These are phyloP conservation scores for Chitala chitala DNA, from an alignment of 2,113 vertebrate genomes.

Conservation along the genomic window DNA sequence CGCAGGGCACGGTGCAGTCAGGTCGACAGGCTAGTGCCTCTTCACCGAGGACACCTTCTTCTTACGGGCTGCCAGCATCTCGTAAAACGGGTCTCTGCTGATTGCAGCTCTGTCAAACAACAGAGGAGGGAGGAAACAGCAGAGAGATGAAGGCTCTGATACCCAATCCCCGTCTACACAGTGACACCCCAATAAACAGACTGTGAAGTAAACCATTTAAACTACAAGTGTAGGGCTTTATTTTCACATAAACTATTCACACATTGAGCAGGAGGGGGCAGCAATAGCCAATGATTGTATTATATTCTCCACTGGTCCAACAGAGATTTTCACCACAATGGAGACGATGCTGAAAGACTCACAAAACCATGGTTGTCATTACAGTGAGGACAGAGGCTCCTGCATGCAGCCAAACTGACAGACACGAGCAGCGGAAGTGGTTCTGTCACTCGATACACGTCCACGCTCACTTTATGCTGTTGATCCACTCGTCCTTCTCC, in stretches of 20 bases:
- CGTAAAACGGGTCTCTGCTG: constrained; percentile 96
- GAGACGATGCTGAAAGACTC: too few relatives aligned
- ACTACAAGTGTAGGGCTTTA: background rate
- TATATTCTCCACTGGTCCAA: too few relatives aligned
- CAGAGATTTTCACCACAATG: too few relatives aligned
- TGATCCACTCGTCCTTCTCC: constrained; percentile 96
- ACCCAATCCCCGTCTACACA: background rate
- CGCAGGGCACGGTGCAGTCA: constrained; percentile 18
- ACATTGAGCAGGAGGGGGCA: background rate
- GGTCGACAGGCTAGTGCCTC: constrained; percentile 64
- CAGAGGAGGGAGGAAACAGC: background rate
- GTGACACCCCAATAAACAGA: too few relatives aligned
- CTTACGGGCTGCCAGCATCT: constrained; percentile 93
- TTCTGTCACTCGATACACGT: background rate
- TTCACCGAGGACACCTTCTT: constrained; percentile 93
- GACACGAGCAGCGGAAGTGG: too few relatives aligned
- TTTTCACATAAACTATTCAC: too few relatives aligned
- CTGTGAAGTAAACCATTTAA: too few relatives aligned
- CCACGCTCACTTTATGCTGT: constrained; percentile 82
- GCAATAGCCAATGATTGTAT: background rate
- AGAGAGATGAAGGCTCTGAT: background rate
- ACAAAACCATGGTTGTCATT: too few relatives aligned
- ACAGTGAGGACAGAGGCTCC: too few relatives aligned
- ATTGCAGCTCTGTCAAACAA: constrained; percentile 77
- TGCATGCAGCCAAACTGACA: too few relatives aligned